Percentiles rank a stretch among this genome's conserved stretches.
Evolutionary conservation across 2,888 invertebrate genomes (phyloP).

Genomic region (Mesochorus sp.): DNA sequence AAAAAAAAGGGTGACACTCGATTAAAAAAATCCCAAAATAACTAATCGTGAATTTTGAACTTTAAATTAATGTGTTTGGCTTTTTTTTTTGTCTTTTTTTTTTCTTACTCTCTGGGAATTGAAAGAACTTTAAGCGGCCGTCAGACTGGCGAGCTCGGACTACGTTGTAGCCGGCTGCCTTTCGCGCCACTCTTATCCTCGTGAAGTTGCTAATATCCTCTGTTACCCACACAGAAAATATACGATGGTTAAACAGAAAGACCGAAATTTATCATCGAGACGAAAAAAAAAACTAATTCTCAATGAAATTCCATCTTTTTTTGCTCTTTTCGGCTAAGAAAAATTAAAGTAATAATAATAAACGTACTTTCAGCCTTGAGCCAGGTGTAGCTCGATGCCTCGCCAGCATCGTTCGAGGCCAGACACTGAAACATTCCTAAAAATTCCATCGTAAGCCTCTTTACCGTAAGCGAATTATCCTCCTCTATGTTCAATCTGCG

Average conservation of each 20-base stretch:
- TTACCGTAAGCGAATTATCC: constrained; percentile 92
- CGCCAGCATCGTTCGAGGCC: constrained; percentile 94
- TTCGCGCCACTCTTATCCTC: constrained; percentile 79
- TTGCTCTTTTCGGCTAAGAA: background rate
- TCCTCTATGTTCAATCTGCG: constrained; percentile 89
- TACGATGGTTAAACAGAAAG: no score
- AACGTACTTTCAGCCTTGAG: constrained; percentile 96
- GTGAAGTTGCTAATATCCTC: constrained; percentile 71
- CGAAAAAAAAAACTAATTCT: no score
- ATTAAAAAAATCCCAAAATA: constrained; percentile 50
- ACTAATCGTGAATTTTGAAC: constrained; percentile 51
- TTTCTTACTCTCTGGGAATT: constrained; percentile 81
- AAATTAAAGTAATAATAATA: constrained; percentile 2
- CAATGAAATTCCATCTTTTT: background rate
- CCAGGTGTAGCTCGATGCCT: constrained; percentile 95
- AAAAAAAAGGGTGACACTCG: constrained; percentile 46
- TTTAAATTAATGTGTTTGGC: constrained; percentile 30
- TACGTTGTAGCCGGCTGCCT: constrained; percentile 81
- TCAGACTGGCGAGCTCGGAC: constrained; percentile 81
- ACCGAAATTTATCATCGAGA: no score
- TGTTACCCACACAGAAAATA: constrained; percentile 63
- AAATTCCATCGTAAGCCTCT: constrained; percentile 91
- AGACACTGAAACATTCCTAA: constrained; percentile 98
- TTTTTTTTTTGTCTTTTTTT: constrained; percentile 39
- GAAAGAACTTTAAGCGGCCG: constrained; percentile 81